Percentiles rank a stretch among this genome's conserved stretches.
Conservation (phyloP, 2,888 invertebrate species). For the Trissoscelio sp. region DNA sequence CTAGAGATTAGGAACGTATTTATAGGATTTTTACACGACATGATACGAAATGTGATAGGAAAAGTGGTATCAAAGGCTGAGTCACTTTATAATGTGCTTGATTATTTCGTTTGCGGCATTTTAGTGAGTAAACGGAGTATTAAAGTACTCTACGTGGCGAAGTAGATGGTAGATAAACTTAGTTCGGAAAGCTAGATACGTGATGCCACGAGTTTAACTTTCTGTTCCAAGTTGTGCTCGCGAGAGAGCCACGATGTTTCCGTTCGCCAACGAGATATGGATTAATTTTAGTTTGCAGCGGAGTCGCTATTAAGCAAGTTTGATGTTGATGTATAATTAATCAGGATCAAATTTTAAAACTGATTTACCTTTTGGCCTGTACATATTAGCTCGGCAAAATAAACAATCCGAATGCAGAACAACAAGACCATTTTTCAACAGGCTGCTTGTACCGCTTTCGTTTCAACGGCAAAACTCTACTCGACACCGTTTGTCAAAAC, state of each 20-base stretch:
- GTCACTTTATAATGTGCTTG: slow-evolving; percentile 70
- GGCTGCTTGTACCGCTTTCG: slow-evolving; percentile 14
- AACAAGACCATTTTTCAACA: slow-evolving; percentile 15
- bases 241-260: slow-evolving; percentile 70
- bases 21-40: no score
- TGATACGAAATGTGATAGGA: no score
- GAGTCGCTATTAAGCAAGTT: slow-evolving; percentile 77
- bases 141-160: slow-evolving; percentile 66
- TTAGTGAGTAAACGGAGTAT: slow-evolving; percentile 66
- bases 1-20: no score
- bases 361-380: slow-evolving; percentile 57
- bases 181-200: slow-evolving; percentile 78
- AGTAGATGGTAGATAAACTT: slow-evolving; percentile 73
- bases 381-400: neutral
- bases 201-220: slow-evolving; percentile 75
- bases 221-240: slow-evolving; percentile 75
- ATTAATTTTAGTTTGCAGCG: slow-evolving; percentile 80
- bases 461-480: slow-evolving; percentile 23
- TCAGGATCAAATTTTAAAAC: slow-evolving; percentile 56
- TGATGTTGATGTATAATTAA: slow-evolving; percentile 67
- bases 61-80: no score
- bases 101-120: slow-evolving; percentile 75
- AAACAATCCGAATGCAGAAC: slow-evolving; percentile 24
- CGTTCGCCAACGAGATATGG: slow-evolving; percentile 73
- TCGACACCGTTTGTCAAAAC: slow-evolving; percentile 45